phyloP scores from a whole-genome alignment of 2,888 invertebrate genomes.

The Busseola fusca region DNA sequence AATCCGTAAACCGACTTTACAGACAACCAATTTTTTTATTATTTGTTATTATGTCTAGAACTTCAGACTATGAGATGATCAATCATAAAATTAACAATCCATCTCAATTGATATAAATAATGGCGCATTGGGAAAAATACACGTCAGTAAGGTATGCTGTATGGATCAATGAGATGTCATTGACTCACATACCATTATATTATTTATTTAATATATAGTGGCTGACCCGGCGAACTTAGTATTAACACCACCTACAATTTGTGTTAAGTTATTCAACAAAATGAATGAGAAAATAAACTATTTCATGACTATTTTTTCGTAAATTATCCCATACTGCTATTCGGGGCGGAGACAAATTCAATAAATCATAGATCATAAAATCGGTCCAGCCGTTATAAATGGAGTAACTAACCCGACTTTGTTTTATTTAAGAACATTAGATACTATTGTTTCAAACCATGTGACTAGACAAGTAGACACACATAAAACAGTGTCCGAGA shows the following conservation, averaged over 20 bases:
- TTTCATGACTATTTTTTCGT: not conserved
- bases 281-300: not conserved
- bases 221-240: too few species aligned
- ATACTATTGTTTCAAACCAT: not conserved
- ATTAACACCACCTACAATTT: not conserved
- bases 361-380: not conserved
- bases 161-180: too few species aligned
- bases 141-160: too few species aligned
- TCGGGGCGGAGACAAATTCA: not conserved
- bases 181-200: too few species aligned
- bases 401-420: not conserved
- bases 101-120: not conserved
- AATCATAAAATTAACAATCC: conserved; percentile 6
- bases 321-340: not conserved
- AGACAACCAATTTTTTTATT: conserved; percentile 6
- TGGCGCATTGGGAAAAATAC: not conserved
- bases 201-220: too few species aligned
- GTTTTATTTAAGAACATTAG: not conserved
- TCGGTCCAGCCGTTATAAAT: not conserved
- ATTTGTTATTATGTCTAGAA: not conserved
- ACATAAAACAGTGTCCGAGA: conserved; percentile 7
- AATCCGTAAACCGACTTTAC: too few species aligned
- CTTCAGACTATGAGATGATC: not conserved
- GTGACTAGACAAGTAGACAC: not conserved
- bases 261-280: not conserved